These are phyloP conservation scores for Crioceris asparagi DNA, from an alignment of 2,888 invertebrate genomes.

Conservation along the genomic window DNA sequence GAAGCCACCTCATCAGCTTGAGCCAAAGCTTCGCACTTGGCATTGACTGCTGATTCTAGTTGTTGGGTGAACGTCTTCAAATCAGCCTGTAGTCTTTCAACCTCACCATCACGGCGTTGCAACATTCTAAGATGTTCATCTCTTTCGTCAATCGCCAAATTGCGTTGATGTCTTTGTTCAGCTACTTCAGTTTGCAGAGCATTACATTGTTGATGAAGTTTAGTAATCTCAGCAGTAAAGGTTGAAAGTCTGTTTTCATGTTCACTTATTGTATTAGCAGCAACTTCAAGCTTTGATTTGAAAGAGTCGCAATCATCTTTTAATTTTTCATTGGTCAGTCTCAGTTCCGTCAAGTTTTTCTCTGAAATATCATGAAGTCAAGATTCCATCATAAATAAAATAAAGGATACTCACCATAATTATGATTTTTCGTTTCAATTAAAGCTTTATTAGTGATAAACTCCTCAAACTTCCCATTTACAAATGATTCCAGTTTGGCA, in stretches of 20 bases:
- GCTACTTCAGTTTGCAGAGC: constrained; percentile 55
- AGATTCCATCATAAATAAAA: not conserved
- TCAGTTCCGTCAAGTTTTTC: constrained; percentile 16
- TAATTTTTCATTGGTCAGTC: constrained; percentile 39
- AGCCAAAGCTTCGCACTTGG: constrained; percentile 67
- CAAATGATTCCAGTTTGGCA: constrained; percentile 51
- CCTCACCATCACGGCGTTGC: constrained; percentile 60
- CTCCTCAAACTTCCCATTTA: constrained; percentile 56
- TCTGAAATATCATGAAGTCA: constrained; percentile 7
- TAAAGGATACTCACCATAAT: constrained; percentile 44
- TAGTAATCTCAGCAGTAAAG: constrained; percentile 52
- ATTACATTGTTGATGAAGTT: constrained; percentile 51
- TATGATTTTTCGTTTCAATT: constrained; percentile 53
- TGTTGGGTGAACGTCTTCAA: constrained; percentile 60
- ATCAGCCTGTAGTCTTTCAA: constrained; percentile 62
- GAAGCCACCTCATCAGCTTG: constrained; percentile 72
- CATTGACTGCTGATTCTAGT: constrained; percentile 60
- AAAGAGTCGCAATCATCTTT: constrained; percentile 54
- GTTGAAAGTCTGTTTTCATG: constrained; percentile 53
- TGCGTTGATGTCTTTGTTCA: constrained; percentile 57
- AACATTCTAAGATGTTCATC: constrained; percentile 62
- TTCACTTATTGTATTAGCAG: constrained; percentile 52
- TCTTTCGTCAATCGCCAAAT: constrained; percentile 61
- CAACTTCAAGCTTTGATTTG: constrained; percentile 49
- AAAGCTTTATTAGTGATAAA: constrained; percentile 63